Evolutionary conservation across 2,888 invertebrate genomes (phyloP).

Genomic region (Apoderus coryli): DNA sequence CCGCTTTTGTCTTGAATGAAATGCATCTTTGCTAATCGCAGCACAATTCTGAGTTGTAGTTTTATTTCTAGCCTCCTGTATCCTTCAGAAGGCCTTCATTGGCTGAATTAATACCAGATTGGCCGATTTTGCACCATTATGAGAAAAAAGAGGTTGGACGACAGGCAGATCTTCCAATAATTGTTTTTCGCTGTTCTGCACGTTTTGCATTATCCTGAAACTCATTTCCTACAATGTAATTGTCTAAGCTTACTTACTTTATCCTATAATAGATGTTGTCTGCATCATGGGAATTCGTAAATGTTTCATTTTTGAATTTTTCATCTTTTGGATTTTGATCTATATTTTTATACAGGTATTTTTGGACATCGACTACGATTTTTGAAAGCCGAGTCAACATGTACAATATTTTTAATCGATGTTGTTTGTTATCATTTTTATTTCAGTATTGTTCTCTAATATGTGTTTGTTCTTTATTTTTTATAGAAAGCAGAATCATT

Average conservation of each 20-base stretch:
- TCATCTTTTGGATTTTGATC: background rate
- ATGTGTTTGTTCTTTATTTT: too few species aligned
- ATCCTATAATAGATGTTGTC: slow-evolving; percentile 25
- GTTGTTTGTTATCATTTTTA: slow-evolving; percentile 14
- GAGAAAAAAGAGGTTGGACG: slow-evolving; percentile 73
- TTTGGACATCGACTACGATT: too few species aligned
- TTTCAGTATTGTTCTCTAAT: slow-evolving; percentile 10
- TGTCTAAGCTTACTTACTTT: slow-evolving; percentile 21
- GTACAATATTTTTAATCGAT: slow-evolving; percentile 17
- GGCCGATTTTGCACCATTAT: slow-evolving; percentile 81
- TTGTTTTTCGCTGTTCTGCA: slow-evolving; percentile 25
- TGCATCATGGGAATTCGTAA: slow-evolving; percentile 25
- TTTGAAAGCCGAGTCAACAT: slow-evolving; percentile 22
- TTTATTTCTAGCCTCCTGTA: slow-evolving; percentile 34
- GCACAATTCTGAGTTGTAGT: too few species aligned
- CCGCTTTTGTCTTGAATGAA: too few species aligned
- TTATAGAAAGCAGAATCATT: slow-evolving; percentile 84
- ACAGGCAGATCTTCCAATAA: slow-evolving; percentile 25
- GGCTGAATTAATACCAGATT: slow-evolving; percentile 92
- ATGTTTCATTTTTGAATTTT: too few species aligned
- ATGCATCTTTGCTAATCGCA: too few species aligned
- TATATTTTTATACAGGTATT: too few species aligned
- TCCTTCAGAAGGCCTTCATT: slow-evolving; percentile 70
- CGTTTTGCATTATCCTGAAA: slow-evolving; percentile 12
- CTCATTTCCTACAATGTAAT: slow-evolving; percentile 5